phyloP scores from a whole-genome alignment of 2,113 vertebrate genomes.

The Cynoglossus semilaevis region DNA sequence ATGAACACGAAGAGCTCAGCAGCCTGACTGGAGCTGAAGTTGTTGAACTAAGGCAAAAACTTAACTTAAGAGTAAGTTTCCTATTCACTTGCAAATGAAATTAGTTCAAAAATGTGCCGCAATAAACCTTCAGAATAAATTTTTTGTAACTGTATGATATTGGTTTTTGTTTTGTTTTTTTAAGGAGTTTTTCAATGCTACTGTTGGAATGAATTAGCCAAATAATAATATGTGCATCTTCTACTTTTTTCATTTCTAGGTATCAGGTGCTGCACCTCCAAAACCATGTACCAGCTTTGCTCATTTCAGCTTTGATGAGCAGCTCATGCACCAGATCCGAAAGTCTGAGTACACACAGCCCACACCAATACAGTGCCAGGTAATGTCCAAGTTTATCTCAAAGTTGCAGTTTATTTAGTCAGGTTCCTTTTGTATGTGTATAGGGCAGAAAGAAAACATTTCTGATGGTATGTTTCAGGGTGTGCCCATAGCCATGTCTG shows the following conservation, averaged over 20 bases:
- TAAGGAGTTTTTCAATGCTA: too few species aligned
- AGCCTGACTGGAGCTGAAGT: constrained; percentile 84
- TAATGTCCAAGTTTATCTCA: constrained; percentile 43
- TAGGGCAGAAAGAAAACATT: neutral
- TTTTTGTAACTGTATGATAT: too few species aligned
- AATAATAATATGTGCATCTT: too few species aligned
- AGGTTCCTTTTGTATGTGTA: neutral
- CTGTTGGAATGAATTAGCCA: too few species aligned
- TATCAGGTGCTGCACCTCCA: constrained; percentile 94
- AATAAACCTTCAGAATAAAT: too few species aligned
- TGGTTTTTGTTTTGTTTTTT: too few species aligned
- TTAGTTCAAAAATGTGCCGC: too few species aligned
- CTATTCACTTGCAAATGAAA: neutral
- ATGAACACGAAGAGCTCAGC: constrained; percentile 93
- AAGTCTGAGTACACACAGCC: constrained; percentile 99
- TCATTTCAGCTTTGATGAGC: constrained; percentile 96
- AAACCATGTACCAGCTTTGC: constrained; percentile 95
- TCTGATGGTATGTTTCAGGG: constrained; percentile 73
- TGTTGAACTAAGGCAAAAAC: constrained; percentile 89
- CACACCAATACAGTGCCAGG: constrained; percentile 98
- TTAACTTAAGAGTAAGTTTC: constrained; percentile 88
- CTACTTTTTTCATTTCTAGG: constrained; percentile 70
- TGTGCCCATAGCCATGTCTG: constrained; percentile 92
- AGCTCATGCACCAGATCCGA: constrained; percentile 96
- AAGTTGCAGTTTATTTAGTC: neutral